These are phyloP conservation scores for Phoenicopterus ruber DNA, from an alignment of 2,113 vertebrate genomes.

Conservation along the genomic window DNA sequence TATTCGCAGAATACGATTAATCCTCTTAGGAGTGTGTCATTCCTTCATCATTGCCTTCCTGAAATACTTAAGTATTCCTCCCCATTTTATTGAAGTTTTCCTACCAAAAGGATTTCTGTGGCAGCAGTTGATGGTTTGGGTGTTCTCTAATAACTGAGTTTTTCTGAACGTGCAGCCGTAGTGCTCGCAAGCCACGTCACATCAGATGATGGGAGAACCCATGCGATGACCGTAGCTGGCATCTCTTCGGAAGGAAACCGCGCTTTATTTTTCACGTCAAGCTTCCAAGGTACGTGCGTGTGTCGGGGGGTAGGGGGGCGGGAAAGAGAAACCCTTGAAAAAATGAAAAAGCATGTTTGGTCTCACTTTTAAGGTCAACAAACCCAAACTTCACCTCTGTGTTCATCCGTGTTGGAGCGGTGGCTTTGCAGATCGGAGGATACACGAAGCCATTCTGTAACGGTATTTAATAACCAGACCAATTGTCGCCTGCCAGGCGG, in stretches of 20 bases:
- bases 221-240: not conserved
- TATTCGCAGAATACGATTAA: fast-evolving
- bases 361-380: not conserved
- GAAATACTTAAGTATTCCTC: not conserved
- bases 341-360: not conserved
- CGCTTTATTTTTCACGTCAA: not conserved
- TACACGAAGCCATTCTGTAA: not conserved
- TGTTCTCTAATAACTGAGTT: not conserved
- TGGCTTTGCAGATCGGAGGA: not conserved
- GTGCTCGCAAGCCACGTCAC: not conserved
- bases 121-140: not conserved
- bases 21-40: fast-evolving
- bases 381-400: not conserved
- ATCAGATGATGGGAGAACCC: not conserved
- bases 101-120: not conserved
- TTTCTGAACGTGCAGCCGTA: not conserved
- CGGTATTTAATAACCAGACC: not conserved
- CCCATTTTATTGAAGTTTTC: not conserved
- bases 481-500: not conserved
- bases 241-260: not conserved
- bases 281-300: not conserved
- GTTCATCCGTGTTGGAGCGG: fast-evolving
- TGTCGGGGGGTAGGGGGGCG: too few species aligned
- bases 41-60: not conserved
- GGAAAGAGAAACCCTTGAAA: too few species aligned